Percentiles rank a stretch among this genome's conserved stretches.
phyloP scores from a whole-genome alignment of 2,888 invertebrate genomes.

The Punctoribates punctum region DNA sequence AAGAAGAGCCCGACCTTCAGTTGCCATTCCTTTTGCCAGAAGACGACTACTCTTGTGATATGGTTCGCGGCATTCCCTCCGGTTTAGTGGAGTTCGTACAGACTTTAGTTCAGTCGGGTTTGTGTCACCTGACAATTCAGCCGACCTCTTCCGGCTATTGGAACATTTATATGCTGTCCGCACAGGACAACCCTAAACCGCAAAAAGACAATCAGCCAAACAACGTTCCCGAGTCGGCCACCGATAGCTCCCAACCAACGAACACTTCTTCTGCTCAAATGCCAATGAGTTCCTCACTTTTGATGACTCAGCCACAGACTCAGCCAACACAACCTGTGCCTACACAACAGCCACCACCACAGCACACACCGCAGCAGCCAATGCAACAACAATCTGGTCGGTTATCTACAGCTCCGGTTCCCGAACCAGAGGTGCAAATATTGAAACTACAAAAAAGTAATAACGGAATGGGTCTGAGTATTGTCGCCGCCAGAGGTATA shows the following conservation, averaged over 20 bases:
- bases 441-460: slow-evolving; percentile 89
- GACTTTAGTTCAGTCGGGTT: slow-evolving; percentile 57
- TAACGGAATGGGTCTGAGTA: slow-evolving; percentile 96
- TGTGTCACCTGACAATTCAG: slow-evolving; percentile 85
- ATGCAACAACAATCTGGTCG: slow-evolving; percentile 10
- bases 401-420: neutral
- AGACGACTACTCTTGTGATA: slow-evolving; percentile 96
- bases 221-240: slow-evolving; percentile 21
- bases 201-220: slow-evolving; percentile 1
- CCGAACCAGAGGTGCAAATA: slow-evolving; percentile 69
- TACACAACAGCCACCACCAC: slow-evolving; percentile 8
- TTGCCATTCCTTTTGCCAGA: slow-evolving; percentile 89
- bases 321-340: slow-evolving; percentile 36
- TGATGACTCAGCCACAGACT: slow-evolving; percentile 43
- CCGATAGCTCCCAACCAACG: slow-evolving; percentile 40
- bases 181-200: slow-evolving; percentile 29
- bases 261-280: slow-evolving; percentile 44
- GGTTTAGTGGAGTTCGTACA: slow-evolving; percentile 82
- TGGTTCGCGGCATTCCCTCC: slow-evolving; percentile 81
- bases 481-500: slow-evolving; percentile 91
- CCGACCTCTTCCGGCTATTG: slow-evolving; percentile 86
- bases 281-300: slow-evolving; percentile 36
- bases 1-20: slow-evolving; percentile 79
- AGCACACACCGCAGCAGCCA: slow-evolving; percentile 18
- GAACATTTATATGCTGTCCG: slow-evolving; percentile 80